These are phyloP conservation scores for Cydia splendana DNA, from an alignment of 1,140 invertebrate species.

Conservation along the genomic window DNA sequence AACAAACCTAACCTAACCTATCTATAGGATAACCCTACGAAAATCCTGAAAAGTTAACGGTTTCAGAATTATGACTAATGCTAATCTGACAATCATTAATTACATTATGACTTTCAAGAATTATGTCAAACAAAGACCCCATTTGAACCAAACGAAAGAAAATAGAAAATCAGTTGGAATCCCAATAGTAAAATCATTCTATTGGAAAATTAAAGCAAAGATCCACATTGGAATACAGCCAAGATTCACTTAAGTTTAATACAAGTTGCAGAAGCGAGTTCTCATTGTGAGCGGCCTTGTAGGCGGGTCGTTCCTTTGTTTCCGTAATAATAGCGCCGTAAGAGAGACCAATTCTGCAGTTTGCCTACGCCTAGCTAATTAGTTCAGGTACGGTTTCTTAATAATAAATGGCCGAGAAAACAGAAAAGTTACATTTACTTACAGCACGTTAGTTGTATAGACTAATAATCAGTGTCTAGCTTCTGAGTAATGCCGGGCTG, in stretches of 20 bases:
- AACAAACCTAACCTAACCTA: too few species aligned
- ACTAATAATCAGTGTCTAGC: too few species aligned
- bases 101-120: too few species aligned
- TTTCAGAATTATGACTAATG: too few species aligned
- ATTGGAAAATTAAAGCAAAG: conserved; percentile 15
- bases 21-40: too few species aligned
- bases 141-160: neutral
- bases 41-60: too few species aligned
- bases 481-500: too few species aligned
- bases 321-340: conserved; percentile 21
- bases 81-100: too few species aligned
- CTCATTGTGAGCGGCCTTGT: conserved; percentile 8
- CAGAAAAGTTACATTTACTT: neutral
- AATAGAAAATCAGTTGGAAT: conserved; percentile 4
- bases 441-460: neutral
- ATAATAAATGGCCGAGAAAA: conserved; percentile 28
- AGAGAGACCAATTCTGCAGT: conserved; percentile 29
- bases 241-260: conserved; percentile 25
- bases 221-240: conserved; percentile 15
- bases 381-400: conserved; percentile 23
- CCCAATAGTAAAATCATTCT: conserved; percentile 16
- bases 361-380: conserved; percentile 23
- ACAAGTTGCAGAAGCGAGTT: conserved; percentile 20
- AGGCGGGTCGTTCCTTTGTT: conserved; percentile 23
- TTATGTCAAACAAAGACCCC: too few species aligned